phyloP scores from a whole-genome alignment of 37 sponge, comb jelly and placozoan species.

The Hexactinellida sp. region DNA sequence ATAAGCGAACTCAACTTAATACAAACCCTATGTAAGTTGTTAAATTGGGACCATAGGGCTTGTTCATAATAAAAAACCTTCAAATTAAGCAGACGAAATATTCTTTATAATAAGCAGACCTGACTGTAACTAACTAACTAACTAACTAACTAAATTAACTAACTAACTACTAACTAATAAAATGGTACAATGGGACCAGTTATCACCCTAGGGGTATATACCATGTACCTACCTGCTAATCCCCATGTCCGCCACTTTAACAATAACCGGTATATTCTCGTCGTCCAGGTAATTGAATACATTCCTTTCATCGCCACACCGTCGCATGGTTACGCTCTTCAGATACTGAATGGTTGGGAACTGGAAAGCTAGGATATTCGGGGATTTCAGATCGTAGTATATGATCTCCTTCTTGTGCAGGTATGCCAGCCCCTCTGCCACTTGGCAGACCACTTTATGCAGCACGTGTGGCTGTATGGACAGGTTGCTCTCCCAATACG shows the following conservation, averaged over 20 bases:
- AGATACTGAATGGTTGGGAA: constrained; percentile 45
- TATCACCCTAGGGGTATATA: too few relatives aligned
- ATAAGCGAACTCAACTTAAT: too few relatives aligned
- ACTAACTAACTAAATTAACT: too few relatives aligned
- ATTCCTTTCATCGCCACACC: not conserved
- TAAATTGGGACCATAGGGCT: too few relatives aligned
- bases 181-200: too few relatives aligned
- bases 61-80: too few relatives aligned
- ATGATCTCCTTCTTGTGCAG: constrained; percentile 53
- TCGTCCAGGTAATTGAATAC: not conserved
- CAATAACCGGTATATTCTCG: constrained; percentile 22
- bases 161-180: too few relatives aligned
- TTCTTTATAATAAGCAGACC: too few relatives aligned
- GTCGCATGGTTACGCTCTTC: too few relatives aligned
- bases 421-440: constrained; percentile 60
- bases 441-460: constrained; percentile 47
- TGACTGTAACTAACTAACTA: too few relatives aligned
- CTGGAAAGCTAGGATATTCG: constrained; percentile 71
- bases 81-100: too few relatives aligned
- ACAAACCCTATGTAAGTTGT: too few relatives aligned
- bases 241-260: constrained; percentile 80
- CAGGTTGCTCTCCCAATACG: constrained; percentile 43
- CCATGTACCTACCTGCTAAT: constrained; percentile 49
- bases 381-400: constrained; percentile 77
- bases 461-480: constrained; percentile 41